Base-by-base conservation (phyloP, 2,888 invertebrate species). In the Lasiommata megera region DNA sequence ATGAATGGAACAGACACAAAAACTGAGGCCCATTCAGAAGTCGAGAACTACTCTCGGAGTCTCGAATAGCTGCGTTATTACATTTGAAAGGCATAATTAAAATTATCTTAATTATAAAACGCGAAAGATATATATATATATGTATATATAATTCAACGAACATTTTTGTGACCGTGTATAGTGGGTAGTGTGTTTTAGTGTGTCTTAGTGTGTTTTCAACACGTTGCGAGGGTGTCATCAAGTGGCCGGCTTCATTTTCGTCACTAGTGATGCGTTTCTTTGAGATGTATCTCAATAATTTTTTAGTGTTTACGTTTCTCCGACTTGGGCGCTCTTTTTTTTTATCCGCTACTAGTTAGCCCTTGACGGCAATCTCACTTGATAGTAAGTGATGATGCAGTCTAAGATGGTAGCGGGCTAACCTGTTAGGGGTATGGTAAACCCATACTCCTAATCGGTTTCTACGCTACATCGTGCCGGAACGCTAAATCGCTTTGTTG, bases 201-300 rank as follows among this genome's bases (percentile, higher is more conserved):
- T 37, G 3, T 6, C 14, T 14, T 14, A 14, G 37, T 16, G 47
- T 38, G 46, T 52, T 56, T 74, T 82, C 79, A 77, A 81, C 79
- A 76, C 75, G 69, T 69, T 71, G 70, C 72, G 70, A 61, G 61
- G 79, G 79, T 84, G 82, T 82, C 84, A 87, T 86, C 84, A 84
- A 87, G 87, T 85, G 82, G 78, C 83, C 74, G 69, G 79, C 79
- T 84, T 80, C 84, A 83, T 85, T 83, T 82, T 78, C 70, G 69
- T 73, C 74, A 61, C 64, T 80, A 86, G 83, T 65, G 84, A 69
- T 73, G 82, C n/a, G 63, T 12, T 23, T 50, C 28, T 38, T 5
- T 23, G 23, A 3, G 23, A 2, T 5, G 3, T 23, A 5, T 23
- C 3, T 2, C 5, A 5, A n/a, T n/a, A n/a, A n/a, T n/a, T n/a